These are phyloP conservation scores for Coregonus sp. DNA, from an alignment of 2,797 vertebrate genomes.

Conservation along the genomic window DNA sequence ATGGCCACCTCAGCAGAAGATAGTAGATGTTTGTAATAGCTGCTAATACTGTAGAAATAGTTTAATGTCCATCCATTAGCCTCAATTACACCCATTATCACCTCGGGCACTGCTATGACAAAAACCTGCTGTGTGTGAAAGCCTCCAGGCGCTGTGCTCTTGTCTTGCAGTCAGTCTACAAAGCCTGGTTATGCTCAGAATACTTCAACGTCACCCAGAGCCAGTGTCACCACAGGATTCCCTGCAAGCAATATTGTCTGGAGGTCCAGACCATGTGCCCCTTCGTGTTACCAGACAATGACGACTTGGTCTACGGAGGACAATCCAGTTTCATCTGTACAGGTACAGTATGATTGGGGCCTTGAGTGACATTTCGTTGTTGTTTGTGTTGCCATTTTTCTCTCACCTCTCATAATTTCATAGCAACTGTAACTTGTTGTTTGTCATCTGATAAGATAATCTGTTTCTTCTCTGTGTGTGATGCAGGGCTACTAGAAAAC, in stretches of 20 bases:
- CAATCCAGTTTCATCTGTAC: constrained; percentile 87
- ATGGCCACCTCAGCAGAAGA: background rate
- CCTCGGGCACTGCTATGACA: background rate
- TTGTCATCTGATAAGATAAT: background rate
- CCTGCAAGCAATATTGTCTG: constrained; percentile 87
- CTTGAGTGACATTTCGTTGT: too few species aligned
- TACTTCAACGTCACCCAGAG: constrained; percentile 86
- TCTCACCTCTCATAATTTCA: too few species aligned
- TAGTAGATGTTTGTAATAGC: background rate
- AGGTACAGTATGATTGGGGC: constrained; percentile 62
- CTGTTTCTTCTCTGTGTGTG: constrained; percentile 16
- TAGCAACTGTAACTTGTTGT: too few species aligned
- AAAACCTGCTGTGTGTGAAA: too few species aligned
- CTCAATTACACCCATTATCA: background rate
- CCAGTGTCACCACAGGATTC: constrained; percentile 82
- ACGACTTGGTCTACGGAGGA: constrained; percentile 85
- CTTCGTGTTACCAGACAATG: constrained; percentile 86
- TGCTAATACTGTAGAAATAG: too few species aligned
- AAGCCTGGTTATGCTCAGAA: constrained; percentile 87
- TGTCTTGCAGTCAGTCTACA: constrained; percentile 80
- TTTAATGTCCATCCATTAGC: background rate
- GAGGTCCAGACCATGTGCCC: constrained; percentile 87
- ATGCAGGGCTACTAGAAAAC: constrained; percentile 78
- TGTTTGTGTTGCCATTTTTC: too few species aligned
- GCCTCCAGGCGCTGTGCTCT: background rate